Evolutionary conservation across 2,888 invertebrate species (phyloP).

Genomic region (Pachliopta kotzebuea): DNA sequence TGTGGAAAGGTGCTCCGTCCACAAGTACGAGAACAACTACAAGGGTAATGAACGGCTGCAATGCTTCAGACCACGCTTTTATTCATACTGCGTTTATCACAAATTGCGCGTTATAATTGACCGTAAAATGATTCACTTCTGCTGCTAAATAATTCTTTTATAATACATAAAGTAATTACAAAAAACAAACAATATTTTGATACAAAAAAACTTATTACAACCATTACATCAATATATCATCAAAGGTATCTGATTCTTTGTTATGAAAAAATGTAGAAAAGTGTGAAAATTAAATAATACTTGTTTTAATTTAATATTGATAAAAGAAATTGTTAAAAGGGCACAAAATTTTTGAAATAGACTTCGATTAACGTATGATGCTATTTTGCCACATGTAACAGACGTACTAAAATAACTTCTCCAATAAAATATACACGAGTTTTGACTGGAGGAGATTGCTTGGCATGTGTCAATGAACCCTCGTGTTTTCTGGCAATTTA

Average conservation of each 20-base stretch:
- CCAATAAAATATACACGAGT: conserved; percentile 29
- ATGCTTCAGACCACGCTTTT: conserved; percentile 33
- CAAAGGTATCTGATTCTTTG: no score
- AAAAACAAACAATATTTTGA: not conserved
- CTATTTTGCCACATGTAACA: conserved; percentile 26
- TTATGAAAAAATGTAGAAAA: no score
- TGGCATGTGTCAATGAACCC: conserved; percentile 25
- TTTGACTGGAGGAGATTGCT: conserved; percentile 26
- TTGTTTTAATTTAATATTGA: not conserved
- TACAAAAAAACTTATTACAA: not conserved
- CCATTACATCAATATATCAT: no score
- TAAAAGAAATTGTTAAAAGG: conserved; percentile 13
- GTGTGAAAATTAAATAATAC: not conserved
- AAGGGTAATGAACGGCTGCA: conserved; percentile 27
- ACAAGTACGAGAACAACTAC: conserved; percentile 20
- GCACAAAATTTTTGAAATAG: conserved; percentile 15
- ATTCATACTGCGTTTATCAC: conserved; percentile 43
- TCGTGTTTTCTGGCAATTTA: conserved; percentile 25
- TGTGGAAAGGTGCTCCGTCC: conserved; percentile 11
- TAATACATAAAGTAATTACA: not conserved
- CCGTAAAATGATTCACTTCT: conserved; percentile 40
- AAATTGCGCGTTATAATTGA: conserved; percentile 57
- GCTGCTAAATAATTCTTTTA: conserved; percentile 27
- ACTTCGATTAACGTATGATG: conserved; percentile 24
- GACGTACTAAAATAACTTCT: conserved; percentile 30